Evolutionary conservation across 2,888 invertebrate species (phyloP).

Genomic region (Dromius quadrimaculatus): DNA sequence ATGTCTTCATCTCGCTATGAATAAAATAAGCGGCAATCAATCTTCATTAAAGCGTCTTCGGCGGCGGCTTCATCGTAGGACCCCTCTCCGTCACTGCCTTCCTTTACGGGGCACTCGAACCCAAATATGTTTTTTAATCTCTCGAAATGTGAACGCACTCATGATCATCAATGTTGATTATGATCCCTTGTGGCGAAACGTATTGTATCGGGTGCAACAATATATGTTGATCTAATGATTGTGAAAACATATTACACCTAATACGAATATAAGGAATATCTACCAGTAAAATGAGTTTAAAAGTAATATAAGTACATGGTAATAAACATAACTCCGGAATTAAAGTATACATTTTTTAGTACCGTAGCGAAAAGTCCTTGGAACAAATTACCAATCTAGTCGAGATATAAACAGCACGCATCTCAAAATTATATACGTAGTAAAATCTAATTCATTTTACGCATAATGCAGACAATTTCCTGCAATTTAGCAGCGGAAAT

Average conservation of each 20-base stretch:
- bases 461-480: constrained; percentile 46
- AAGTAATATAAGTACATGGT: too few relatives aligned
- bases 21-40: constrained; percentile 48
- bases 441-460: constrained; percentile 48
- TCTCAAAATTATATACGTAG: constrained; percentile 33
- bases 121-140: constrained; percentile 32
- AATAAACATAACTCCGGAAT: too few relatives aligned
- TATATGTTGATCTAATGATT: too few relatives aligned
- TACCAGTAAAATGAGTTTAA: too few relatives aligned
- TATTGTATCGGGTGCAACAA: too few relatives aligned
- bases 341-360: constrained; percentile 26
- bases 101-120: background rate
- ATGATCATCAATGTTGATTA: background rate
- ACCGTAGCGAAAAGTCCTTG: constrained; percentile 8
- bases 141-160: constrained; percentile 28
- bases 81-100: background rate
- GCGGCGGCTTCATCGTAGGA: constrained; percentile 13
- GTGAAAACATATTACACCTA: too few relatives aligned
- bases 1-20: constrained; percentile 50
- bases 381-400: constrained; percentile 18
- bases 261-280: too few relatives aligned
- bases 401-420: constrained; percentile 12
- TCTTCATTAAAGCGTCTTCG: constrained; percentile 45
- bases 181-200: too few relatives aligned
- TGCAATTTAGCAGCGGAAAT: constrained; percentile 44